Evolutionary conservation across 2,113 vertebrate genomes (phyloP), one percentile per base, ranked within the genome.

Genomic region (Halcyon senegalensis): DNA sequence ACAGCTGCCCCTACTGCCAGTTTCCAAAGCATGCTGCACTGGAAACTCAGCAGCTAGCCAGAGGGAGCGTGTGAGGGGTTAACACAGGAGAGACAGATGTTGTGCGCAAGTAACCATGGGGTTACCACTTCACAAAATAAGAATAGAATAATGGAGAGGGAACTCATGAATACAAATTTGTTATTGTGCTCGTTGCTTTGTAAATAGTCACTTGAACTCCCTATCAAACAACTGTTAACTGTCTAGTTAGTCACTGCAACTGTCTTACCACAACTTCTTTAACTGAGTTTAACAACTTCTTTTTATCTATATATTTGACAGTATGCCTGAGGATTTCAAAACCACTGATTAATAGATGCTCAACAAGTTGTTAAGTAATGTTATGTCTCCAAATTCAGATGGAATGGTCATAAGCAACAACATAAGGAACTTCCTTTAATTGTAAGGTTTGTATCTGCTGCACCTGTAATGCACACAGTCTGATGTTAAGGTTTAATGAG

Each of bases 11-110:
- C 25, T 1, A 0, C 8, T 81, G 55, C 27, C 27, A 58, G 16
- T 25, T 84, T 69, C 44, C 56, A 31, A 13, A 20, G n/a, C 21
- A 25, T 0, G 1, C 19, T 77, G 14, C 1, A 0, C 23, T 81
- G 39, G 33, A 69, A 93, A 70, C 5, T 67, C 59, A 68, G 53
- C 56, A 60, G 35, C 43, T 19, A 70, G 24, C 14, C 13, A 39
- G 44, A 25, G 44, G 16, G 37, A 74, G 17, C 1, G 0, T 21
- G 21, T 11, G 6, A 66, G 24, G 25, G 58, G 24, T 78, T 75
- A 35, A 53, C 12, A 18, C 0, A 3, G n/a, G 39, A 87, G n/a
- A 81, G 16, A 5, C 1, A 2, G 14, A 37, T 25, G 16, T 23
- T 56, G 17, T 39, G 16, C 46, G 81, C 19, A 72, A 60, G 35